Conservation (phyloP, 2,113 vertebrate genomes). For the Hassar affinis region DNA sequence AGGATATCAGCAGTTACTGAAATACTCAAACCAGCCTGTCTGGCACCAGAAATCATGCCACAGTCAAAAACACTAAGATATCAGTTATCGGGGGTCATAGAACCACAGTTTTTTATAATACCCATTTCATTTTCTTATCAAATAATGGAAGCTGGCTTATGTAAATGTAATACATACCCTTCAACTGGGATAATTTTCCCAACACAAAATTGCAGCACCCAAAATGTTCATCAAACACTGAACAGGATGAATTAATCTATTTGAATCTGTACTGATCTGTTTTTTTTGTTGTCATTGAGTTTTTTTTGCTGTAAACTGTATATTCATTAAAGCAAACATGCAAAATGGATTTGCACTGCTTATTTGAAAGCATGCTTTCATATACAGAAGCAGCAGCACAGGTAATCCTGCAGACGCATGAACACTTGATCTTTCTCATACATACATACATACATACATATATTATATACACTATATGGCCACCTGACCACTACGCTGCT, state of each 20-base stretch:
- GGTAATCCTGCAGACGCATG: neutral
- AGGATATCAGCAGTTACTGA: neutral
- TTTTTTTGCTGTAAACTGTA: neutral
- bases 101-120: neutral
- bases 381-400: neutral
- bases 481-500: neutral
- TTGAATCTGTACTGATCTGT: neutral
- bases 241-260: neutral
- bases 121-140: neutral
- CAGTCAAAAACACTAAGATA: neutral
- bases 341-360: neutral
- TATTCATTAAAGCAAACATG: neutral
- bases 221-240: neutral
- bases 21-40: neutral
- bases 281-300: neutral
- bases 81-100: neutral
- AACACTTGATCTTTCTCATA: conserved; percentile 1
- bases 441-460: neutral
- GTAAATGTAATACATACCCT: conserved; percentile 5
- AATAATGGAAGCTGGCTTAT: neutral
- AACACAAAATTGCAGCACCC: neutral
- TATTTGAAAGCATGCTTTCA: neutral
- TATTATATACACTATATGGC: neutral
- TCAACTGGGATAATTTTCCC: neutral
- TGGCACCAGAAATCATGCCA: neutral